Conservation (phyloP, 2,797 vertebrate species). For the Artibeus jamaicensis region DNA sequence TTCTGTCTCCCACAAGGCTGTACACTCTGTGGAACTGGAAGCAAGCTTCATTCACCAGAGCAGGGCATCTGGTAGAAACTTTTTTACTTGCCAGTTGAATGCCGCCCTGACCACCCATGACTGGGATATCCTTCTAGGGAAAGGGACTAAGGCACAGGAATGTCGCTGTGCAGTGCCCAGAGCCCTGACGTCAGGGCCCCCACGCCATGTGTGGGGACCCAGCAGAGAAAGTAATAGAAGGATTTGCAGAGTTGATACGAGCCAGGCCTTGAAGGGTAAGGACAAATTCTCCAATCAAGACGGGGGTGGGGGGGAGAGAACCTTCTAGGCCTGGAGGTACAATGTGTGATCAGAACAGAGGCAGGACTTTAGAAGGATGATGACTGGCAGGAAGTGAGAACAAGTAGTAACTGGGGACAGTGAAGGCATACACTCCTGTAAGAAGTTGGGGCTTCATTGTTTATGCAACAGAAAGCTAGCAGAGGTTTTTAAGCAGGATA, state of each 20-base stretch:
- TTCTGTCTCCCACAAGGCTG: neutral
- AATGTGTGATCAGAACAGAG: neutral
- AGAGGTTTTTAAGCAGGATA: neutral
- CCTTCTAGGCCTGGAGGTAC: neutral
- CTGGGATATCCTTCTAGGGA: neutral
- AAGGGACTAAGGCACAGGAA: neutral
- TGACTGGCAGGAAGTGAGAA: neutral
- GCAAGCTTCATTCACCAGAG: neutral
- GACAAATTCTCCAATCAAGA: neutral
- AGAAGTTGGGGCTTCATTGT: neutral
- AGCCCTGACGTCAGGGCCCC: neutral
- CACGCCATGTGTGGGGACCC: neutral
- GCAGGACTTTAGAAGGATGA: neutral
- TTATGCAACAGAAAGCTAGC: neutral
- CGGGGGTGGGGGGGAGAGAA: neutral
- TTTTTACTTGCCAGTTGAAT: neutral
- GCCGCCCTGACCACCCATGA: neutral
- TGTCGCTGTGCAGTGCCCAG: fast-evolving
- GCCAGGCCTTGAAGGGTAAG: neutral
- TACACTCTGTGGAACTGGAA: neutral
- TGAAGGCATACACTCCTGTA: too few relatives aligned
- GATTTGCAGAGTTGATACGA: neutral
- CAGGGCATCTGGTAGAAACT: neutral
- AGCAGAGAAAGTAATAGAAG: too few relatives aligned
- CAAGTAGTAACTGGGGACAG: neutral